Evolutionary conservation across 2,888 invertebrate genomes (phyloP), one percentile per base, ranked within the genome.

Genomic region (Meghimatium bilineatum): DNA sequence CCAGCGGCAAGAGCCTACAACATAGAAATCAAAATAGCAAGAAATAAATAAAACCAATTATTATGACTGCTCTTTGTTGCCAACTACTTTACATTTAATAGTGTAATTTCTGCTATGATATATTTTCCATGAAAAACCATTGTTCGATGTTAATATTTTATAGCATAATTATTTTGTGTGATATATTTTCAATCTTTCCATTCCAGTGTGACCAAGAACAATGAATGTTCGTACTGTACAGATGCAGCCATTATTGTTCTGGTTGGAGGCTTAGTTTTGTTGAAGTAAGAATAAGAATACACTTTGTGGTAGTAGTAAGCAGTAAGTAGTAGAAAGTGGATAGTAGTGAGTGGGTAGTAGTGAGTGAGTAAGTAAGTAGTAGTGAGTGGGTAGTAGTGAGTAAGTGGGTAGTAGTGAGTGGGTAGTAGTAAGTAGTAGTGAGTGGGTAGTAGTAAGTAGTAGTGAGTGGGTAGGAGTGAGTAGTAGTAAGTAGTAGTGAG

Each of bases 261-360:
- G 20, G 74, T 74, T 74, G 74, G 74, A 74, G 74, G 74, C 44
- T 74, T 74, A 32, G 29, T 74, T 49, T 74, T 52, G 14, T 17
- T 74, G 32, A 74, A 74, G 74, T 74, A 74, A 74, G 74, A 6
- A 5, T 23, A n/a, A 10, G 2, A n/a, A 0, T 44, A 10, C 44
- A 14, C 1, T 49, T 2, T 49, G n/a, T 29, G 17, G 44, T 12
- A 23, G 29, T 1, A 49, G 0, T 5, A n/a, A 6, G 1, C 8
- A n/a, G 23, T n/a, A 63, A 26, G 3, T n/a, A n/a, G 2, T 56
- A 17, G 17, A 6, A 23, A 56, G 56, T 3, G 2, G 8, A 56
- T 56, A 17, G 10, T 3, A 56, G 23, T 20, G 23, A n/a, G 23
- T 63, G 2, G 8, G 0, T 3, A 63, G n/a, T 10, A n/a, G 8